These are phyloP conservation scores for Leptobrachium ailaonicum DNA, from an alignment of 2,113 vertebrate genomes.

Conservation along the genomic window DNA sequence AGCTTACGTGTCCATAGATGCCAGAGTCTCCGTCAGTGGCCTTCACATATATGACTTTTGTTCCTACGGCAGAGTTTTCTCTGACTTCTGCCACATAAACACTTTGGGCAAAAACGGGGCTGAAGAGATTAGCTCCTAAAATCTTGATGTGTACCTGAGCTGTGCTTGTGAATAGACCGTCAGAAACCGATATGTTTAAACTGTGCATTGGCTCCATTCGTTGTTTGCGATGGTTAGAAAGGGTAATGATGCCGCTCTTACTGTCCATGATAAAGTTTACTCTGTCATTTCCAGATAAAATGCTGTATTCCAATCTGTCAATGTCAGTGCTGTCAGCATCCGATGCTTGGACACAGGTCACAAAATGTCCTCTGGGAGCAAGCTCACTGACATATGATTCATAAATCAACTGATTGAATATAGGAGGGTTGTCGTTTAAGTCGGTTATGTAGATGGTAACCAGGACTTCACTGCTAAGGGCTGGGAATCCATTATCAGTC, in stretches of 20 bases:
- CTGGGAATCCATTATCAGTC: constrained; percentile 89
- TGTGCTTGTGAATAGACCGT: constrained; percentile 91
- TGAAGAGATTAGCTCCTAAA: constrained; percentile 85
- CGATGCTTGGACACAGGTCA: constrained; percentile 92
- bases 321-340: constrained; percentile 90
- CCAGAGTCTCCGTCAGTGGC: constrained; percentile 89
- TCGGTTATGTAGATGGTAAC: constrained; percentile 85
- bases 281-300: constrained; percentile 91
- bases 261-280: constrained; percentile 88
- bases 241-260: constrained; percentile 80
- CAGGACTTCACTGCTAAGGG: constrained; percentile 84
- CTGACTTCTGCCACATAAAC: constrained; percentile 84
- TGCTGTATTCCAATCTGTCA: constrained; percentile 85
- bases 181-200: constrained; percentile 93
- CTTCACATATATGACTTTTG: constrained; percentile 82
- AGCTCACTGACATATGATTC: constrained; percentile 92
- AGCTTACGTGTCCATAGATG: constrained; percentile 78
- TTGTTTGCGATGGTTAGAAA: constrained; percentile 86
- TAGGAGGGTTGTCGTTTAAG: constrained; percentile 91
- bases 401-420: constrained; percentile 94
- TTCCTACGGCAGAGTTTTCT: constrained; percentile 84
- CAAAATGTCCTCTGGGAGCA: constrained; percentile 89
- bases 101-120: constrained; percentile 84
- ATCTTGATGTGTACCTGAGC: constrained; percentile 90
- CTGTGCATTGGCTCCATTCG: constrained; percentile 88